Evolutionary conservation across 2,797 vertebrate genomes (phyloP).

Genomic region (Anabas testudineus): DNA sequence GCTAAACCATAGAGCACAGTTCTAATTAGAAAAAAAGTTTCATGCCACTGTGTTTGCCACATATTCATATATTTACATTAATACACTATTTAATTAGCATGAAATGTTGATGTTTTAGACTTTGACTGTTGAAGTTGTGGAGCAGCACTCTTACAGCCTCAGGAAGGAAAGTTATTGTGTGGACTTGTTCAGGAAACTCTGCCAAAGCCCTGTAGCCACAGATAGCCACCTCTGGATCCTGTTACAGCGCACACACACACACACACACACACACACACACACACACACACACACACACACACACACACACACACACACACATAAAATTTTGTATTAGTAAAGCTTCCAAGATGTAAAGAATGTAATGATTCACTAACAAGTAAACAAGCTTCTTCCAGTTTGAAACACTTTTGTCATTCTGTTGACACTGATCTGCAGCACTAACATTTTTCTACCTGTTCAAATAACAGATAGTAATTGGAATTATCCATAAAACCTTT

Average conservation of each 20-base stretch:
- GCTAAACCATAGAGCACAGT: no score
- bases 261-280: background rate
- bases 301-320: background rate
- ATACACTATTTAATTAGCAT: no score
- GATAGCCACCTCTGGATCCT: conserved; percentile 87
- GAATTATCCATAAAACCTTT: background rate
- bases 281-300: conserved; percentile 4
- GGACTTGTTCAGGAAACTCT: conserved; percentile 84
- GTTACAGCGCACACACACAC: conserved; percentile 30
- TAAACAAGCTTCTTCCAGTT: no score
- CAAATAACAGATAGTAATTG: background rate
- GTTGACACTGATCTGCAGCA: background rate
- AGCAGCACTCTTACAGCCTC: conserved; percentile 83
- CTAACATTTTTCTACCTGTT: background rate
- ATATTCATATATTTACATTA: no score
- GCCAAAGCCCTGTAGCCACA: conserved; percentile 92
- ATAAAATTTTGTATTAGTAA: no score
- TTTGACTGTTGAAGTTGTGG: background rate
- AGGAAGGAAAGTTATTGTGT: conserved; percentile 90
- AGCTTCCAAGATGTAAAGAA: background rate
- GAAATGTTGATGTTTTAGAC: background rate
- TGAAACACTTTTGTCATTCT: background rate
- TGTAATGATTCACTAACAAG: no score
- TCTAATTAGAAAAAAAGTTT: no score
- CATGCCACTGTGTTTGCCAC: no score